Evolutionary conservation across 2,888 invertebrate genomes (phyloP), one percentile per base, ranked within the genome.

Genomic region (Oxyteleia sp.): DNA sequence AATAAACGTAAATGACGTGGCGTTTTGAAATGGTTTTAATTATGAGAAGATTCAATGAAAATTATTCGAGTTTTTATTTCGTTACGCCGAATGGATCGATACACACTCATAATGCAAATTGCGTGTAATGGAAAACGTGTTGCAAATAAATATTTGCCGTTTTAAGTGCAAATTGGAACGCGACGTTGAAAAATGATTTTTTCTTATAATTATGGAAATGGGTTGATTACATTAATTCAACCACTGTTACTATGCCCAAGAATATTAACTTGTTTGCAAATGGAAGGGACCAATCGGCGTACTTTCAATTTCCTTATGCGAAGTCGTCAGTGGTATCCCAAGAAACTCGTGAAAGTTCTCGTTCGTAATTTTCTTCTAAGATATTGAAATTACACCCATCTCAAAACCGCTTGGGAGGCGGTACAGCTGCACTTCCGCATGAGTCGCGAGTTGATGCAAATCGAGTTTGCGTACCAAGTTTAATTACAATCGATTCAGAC

Each of bases 391-490:
- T 87, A 88, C 81, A 69, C 68, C 59, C 61, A 57, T 45, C 41
- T 83, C 45, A 72, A 74, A 83, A 79, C 66, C 68, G 78, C 81
- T 81, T 82, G 63, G 68, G 66, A 74, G 75, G 75, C 55, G 59
- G 74, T 74, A 64, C 72, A 78, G 68, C 68, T 83, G 78, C 78
- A 71, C 47, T 79, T 59, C 74, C 72, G 68, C 63, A 66, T 78
- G 51, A 84, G 68, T 59, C 75, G 85, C 84, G 57, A 69, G 69
- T 82, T 63, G 84, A 89, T 88, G 89, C 87, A 89, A 89, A 89
- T 89, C 84, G 84, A 86, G 85, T 88, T 86, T 84, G 85, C 79
- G 78, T 85, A 69, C 82, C 84, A 75, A 84, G 85, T 87, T 87
- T 82, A 82, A 86, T 85, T 78, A 85, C 87, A 84, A 87, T 87